Conservation (phyloP, 2,888 invertebrate genomes). For the Rhaphigaster nebulosa region DNA sequence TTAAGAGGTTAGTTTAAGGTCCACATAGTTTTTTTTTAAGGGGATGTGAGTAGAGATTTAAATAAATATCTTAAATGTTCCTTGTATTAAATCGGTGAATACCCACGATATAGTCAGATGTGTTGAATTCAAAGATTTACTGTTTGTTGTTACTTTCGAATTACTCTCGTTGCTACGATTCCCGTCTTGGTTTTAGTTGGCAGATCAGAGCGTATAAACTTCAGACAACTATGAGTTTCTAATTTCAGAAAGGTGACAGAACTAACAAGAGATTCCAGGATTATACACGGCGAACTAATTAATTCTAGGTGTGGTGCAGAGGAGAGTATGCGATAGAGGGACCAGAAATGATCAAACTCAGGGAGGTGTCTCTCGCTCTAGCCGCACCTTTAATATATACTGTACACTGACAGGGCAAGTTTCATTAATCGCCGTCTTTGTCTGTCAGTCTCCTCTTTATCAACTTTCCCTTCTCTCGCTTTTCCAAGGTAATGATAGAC, state of each 20-base stretch:
- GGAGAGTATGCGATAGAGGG: neutral
- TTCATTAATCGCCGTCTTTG: conserved; percentile 14
- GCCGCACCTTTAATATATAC: neutral
- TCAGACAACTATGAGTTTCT: neutral
- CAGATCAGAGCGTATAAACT: neutral
- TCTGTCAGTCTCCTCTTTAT: neutral
- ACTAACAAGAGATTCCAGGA: neutral
- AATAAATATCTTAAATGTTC: no score
- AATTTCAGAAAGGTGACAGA: neutral
- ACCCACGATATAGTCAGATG: no score
- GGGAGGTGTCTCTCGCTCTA: neutral
- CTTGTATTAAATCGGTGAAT: no score
- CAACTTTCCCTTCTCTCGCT: neutral
- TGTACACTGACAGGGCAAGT: neutral
- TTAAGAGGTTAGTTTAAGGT: no score
- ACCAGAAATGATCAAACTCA: neutral
- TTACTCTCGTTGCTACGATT: neutral
- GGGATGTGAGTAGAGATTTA: no score
- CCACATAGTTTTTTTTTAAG: no score
- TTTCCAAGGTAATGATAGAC: neutral
- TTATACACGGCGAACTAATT: neutral
- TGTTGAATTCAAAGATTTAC: no score
- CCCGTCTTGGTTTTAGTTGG: neutral
- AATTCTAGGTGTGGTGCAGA: neutral
- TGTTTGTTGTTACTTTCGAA: no score